phyloP scores from a whole-genome alignment of 1,140 invertebrate species.

The Pseudachorutes palmiensis region DNA sequence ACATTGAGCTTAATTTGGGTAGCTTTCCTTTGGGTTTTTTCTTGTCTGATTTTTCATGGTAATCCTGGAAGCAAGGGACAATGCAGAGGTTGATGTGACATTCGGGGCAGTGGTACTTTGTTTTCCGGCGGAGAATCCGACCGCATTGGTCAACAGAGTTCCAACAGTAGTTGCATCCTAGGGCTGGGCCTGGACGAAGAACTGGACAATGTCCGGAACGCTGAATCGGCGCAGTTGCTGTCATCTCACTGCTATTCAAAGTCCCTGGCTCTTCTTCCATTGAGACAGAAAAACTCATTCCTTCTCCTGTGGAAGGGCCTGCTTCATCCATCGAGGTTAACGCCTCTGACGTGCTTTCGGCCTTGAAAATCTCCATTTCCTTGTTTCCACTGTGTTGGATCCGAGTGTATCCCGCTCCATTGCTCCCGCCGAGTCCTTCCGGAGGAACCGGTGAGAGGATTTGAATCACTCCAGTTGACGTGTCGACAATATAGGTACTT shows the following conservation, averaged over 20 bases:
- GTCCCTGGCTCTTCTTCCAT: conserved; percentile 23
- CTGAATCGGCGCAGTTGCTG: conserved; percentile 20
- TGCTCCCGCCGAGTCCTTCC: background rate
- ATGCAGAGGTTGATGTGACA: conserved; percentile 78
- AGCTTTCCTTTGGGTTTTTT: conserved; percentile 27
- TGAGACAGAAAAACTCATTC: background rate
- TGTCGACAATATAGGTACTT: conserved; percentile 5
- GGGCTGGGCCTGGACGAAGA: conserved; percentile 64
- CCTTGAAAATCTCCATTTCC: conserved; percentile 16
- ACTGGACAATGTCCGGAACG: conserved; percentile 63
- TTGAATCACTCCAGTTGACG: conserved; percentile 1
- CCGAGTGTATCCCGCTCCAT: background rate
- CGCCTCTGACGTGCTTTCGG: background rate
- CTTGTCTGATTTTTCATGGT: conserved; percentile 51
- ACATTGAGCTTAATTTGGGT: conserved; percentile 37
- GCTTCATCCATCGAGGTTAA: conserved; percentile 2
- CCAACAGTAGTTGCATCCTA: conserved; percentile 66
- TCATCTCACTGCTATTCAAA: background rate
- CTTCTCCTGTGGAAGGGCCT: background rate
- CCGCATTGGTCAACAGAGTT: conserved; percentile 72
- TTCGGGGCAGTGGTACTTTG: conserved; percentile 78
- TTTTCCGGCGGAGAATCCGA: conserved; percentile 68
- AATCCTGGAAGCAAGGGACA: conserved; percentile 74
- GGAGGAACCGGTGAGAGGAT: background rate
- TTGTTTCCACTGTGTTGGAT: background rate